phyloP scores from a whole-genome alignment of 2,888 invertebrate species.

The Dioctria linearis region DNA sequence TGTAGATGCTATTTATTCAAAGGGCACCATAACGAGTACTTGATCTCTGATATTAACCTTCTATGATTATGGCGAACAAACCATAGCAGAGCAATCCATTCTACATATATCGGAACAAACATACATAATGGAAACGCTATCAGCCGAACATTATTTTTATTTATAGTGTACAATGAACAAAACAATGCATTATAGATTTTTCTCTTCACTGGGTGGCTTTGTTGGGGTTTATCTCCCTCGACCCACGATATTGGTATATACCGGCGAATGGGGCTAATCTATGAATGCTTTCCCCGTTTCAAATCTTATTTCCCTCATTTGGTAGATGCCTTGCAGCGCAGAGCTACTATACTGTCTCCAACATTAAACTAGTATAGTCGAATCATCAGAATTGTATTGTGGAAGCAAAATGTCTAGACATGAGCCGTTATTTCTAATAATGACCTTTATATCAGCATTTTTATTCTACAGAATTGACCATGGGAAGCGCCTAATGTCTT shows the following conservation, averaged over 20 bases:
- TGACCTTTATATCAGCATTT: constrained; percentile 52
- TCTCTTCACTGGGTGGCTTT: constrained; percentile 25
- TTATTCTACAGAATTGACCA: constrained; percentile 1
- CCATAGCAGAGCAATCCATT: constrained; percentile 45
- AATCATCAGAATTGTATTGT: constrained; percentile 40
- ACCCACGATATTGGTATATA: not conserved
- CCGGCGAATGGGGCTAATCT: constrained; percentile 10
- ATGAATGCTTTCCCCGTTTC: constrained; percentile 28
- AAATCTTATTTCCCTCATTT: constrained; percentile 23
- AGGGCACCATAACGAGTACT: constrained; percentile 43
- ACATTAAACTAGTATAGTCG: not conserved
- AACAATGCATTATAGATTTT: constrained; percentile 53
- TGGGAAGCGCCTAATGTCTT: constrained; percentile 32
- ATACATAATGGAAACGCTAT: constrained; percentile 48
- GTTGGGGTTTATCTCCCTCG: constrained; percentile 37
- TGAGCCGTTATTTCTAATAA: constrained; percentile 43
- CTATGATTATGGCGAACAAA: constrained; percentile 45
- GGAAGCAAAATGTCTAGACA: constrained; percentile 53
- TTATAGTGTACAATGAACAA: constrained; percentile 48
- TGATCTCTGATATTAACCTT: constrained; percentile 48
- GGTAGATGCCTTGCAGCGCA: constrained; percentile 12
- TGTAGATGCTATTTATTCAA: constrained; percentile 30
- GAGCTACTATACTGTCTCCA: constrained; percentile 15
- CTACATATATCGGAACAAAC: constrained; percentile 50
- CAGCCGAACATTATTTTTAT: constrained; percentile 49